Conservation (phyloP, 2,888 invertebrate genomes). For the Apodemia zela region DNA sequence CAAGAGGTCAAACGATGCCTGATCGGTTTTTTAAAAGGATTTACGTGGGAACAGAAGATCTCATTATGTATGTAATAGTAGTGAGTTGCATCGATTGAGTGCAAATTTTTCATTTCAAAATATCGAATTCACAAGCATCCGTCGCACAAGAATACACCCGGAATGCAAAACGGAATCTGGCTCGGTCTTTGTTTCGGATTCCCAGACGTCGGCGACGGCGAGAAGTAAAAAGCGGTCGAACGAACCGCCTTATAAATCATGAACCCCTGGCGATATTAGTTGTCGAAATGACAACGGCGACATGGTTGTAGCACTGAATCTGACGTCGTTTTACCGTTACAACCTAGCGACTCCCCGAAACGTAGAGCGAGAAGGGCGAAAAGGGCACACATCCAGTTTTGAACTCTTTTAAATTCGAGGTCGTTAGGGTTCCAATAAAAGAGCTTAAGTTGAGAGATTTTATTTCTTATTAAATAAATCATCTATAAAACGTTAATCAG, state of each 20-base stretch:
- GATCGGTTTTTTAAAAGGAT: slow-evolving; percentile 30
- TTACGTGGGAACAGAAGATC: slow-evolving; percentile 39
- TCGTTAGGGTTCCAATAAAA: slow-evolving; percentile 37
- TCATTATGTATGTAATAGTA: slow-evolving; percentile 41
- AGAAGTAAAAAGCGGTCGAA: slow-evolving; percentile 71
- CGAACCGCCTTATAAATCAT: slow-evolving; percentile 69
- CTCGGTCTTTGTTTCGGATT: slow-evolving; percentile 72
- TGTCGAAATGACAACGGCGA: slow-evolving; percentile 58
- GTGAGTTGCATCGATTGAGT: slow-evolving; percentile 49
- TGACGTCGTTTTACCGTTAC: slow-evolving; percentile 65
- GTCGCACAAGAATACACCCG: slow-evolving; percentile 57
- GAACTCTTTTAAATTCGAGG: slow-evolving; percentile 53
- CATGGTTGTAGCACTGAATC: slow-evolving; percentile 40
- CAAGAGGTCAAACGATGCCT: slow-evolving; percentile 22
- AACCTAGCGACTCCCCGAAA: slow-evolving; percentile 41
- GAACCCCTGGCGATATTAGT: slow-evolving; percentile 64
- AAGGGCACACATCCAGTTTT: slow-evolving; percentile 55
- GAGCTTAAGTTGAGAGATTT: background rate
- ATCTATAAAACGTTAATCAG: background rate
- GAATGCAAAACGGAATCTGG: slow-evolving; percentile 76
- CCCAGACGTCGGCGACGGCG: slow-evolving; percentile 69
- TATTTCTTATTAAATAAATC: background rate
- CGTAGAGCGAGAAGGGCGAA: slow-evolving; percentile 60
- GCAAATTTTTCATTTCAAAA: slow-evolving; percentile 52
- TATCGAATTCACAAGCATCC: slow-evolving; percentile 52